Conservation (phyloP, 2,113 vertebrate species). For the Cyprinodon brontotheroides region DNA sequence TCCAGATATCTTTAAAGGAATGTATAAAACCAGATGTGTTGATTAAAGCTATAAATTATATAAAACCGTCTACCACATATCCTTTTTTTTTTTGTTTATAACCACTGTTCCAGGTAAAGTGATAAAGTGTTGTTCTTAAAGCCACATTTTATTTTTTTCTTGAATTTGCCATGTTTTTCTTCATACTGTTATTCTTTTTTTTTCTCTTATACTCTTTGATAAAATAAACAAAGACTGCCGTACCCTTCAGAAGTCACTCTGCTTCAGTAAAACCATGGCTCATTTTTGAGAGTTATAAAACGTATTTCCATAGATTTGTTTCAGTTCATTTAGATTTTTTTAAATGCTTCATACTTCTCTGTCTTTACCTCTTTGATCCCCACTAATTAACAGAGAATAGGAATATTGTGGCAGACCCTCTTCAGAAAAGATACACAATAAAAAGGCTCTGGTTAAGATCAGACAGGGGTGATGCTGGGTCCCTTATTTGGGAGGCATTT, state of each 20-base stretch:
- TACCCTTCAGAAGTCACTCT: neutral
- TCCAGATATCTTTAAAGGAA: no score
- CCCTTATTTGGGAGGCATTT: constrained; percentile 72
- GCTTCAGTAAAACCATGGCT: neutral
- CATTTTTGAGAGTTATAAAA: neutral
- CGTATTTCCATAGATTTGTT: constrained; percentile 61
- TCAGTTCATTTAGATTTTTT: constrained; percentile 17
- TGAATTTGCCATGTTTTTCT: neutral
- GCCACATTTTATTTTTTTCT: neutral
- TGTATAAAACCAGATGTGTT: neutral
- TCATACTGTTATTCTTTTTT: neutral
- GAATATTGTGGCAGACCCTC: constrained; percentile 49
- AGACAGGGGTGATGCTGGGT: constrained; percentile 63
- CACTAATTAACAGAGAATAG: constrained; percentile 67
- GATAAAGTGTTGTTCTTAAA: neutral
- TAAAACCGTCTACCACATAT: constrained; percentile 40
- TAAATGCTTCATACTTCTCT: constrained; percentile 23
- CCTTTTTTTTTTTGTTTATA: neutral
- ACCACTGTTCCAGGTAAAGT: no score
- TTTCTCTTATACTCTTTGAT: neutral
- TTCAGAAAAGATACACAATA: constrained; percentile 59
- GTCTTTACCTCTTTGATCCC: constrained; percentile 51
- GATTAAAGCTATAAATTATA: constrained; percentile 18
- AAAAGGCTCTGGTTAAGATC: constrained; percentile 44
- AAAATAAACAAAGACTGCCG: neutral